These are phyloP conservation scores for Dissostichus mawsoni DNA, from an alignment of 2,113 vertebrate species.

Conservation along the genomic window DNA sequence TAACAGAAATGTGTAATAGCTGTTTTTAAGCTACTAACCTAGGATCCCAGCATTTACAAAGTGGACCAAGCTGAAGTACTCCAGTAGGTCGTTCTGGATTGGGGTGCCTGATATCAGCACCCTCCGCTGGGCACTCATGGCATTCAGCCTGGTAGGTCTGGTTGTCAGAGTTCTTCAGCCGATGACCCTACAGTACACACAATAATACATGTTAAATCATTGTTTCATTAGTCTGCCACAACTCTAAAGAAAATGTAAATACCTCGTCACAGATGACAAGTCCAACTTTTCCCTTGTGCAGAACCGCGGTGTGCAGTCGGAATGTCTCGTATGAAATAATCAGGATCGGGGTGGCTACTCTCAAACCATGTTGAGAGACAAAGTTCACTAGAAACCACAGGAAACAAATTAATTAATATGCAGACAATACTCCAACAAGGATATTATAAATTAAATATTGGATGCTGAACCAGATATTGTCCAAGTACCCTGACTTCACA, in stretches of 20 bases:
- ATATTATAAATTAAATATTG: too few relatives aligned
- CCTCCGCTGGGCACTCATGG: slow-evolving; percentile 89
- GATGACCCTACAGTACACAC: slow-evolving; percentile 87
- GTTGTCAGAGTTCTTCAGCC: slow-evolving; percentile 97
- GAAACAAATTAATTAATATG: background rate
- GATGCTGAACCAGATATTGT: background rate
- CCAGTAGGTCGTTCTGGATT: slow-evolving; percentile 97
- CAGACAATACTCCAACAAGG: background rate
- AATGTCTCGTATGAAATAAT: slow-evolving; percentile 99
- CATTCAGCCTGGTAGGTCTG: slow-evolving; percentile 96
- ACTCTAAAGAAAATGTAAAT: slow-evolving; percentile 6
- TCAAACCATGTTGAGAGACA: slow-evolving; percentile 90
- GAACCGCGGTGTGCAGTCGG: slow-evolving; percentile 89
- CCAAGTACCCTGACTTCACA: background rate
- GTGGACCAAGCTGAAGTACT: slow-evolving; percentile 98
- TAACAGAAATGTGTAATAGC: background rate
- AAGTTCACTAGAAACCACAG: slow-evolving; percentile 85
- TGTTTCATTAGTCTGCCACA: rapidly evolving
- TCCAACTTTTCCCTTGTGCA: slow-evolving; percentile 92
- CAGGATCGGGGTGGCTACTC: slow-evolving; percentile 92
- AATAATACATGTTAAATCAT: background rate
- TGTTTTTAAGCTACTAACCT: slow-evolving; percentile 80
- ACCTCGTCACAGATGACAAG: slow-evolving; percentile 98
- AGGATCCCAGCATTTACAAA: slow-evolving; percentile 96
- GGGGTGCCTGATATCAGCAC: slow-evolving; percentile 97